Percentiles rank a stretch among this genome's conserved stretches.
Conservation (phyloP, 1,140 invertebrate genomes). For the Penaeus indicus region DNA sequence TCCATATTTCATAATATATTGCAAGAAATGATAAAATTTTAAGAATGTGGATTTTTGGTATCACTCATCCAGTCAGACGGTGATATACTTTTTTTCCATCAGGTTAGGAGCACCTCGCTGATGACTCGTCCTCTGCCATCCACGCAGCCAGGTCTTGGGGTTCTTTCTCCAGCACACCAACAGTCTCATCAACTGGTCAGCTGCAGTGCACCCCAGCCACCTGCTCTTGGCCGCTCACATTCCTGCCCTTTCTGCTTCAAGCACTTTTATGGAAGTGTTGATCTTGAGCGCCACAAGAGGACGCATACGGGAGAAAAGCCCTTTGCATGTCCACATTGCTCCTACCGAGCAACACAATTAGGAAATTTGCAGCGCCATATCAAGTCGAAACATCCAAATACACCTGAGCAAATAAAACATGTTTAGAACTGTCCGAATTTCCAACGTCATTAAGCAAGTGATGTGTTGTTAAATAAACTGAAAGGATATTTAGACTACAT, state of each 20-base stretch:
- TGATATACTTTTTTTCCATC: constrained; percentile 53
- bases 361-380: constrained; percentile 51
- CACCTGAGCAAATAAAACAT: background rate
- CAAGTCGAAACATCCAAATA: constrained; percentile 45
- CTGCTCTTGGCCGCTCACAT: constrained; percentile 28
- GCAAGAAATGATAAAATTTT: background rate
- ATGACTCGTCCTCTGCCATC: constrained; percentile 32
- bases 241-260: constrained; percentile 54
- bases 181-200: constrained; percentile 3
- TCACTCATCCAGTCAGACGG: constrained; percentile 32
- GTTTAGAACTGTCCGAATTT: too few species aligned
- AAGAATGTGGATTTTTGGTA: background rate
- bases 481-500: too few species aligned
- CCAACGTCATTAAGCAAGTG: too few species aligned
- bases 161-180: constrained; percentile 12
- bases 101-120: constrained; percentile 40
- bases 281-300: constrained; percentile 57
- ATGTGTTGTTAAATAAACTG: too few species aligned
- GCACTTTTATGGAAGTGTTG: constrained; percentile 54
- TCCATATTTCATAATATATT: background rate
- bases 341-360: constrained; percentile 53
- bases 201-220: constrained; percentile 33
- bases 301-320: constrained; percentile 59
- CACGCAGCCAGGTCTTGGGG: background rate
- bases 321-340: constrained; percentile 48